These are phyloP conservation scores for Drosophila suboccidentalis DNA, from an alignment of 2,888 invertebrate species.

Conservation along the genomic window DNA sequence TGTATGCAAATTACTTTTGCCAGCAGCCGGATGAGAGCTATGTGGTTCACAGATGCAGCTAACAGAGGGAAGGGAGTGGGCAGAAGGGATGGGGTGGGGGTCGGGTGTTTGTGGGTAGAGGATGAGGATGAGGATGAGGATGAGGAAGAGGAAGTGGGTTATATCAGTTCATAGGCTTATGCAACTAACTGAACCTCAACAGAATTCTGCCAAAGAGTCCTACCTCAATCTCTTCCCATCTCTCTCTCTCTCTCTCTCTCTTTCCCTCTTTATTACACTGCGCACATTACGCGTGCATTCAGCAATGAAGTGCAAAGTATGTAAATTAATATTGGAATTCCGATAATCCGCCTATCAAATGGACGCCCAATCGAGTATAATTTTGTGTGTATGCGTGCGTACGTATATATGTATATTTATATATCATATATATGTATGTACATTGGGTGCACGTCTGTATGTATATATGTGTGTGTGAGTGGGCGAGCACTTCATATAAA, in stretches of 20 bases:
- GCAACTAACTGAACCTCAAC: constrained; percentile 21
- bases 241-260: background rate
- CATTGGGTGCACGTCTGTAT: constrained; percentile 9
- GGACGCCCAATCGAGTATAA: constrained; percentile 15
- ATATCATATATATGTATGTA: background rate
- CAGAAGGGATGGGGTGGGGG: no score
- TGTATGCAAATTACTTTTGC: constrained; percentile 67
- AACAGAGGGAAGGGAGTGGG: background rate
- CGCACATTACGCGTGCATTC: constrained; percentile 23
- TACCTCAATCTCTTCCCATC: background rate
- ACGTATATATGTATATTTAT: constrained; percentile 1
- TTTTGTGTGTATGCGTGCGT: constrained; percentile 5
- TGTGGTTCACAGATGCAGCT: constrained; percentile 20
- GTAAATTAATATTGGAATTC: constrained; percentile 75
- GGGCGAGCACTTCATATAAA: constrained; percentile 20
- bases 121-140: background rate
- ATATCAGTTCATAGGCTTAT: constrained; percentile 43
- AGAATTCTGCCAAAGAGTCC: constrained; percentile 1
- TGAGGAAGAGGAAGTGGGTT: background rate
- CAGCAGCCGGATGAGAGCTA: constrained; percentile 52
- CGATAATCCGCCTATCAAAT: constrained; percentile 64
- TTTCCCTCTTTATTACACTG: background rate
- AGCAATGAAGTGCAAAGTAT: constrained; percentile 69
- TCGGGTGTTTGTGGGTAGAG: background rate
- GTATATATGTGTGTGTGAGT: constrained; percentile 3